Conservation (phyloP, 2,797 vertebrate genomes). For the Echeneis naucrates region DNA sequence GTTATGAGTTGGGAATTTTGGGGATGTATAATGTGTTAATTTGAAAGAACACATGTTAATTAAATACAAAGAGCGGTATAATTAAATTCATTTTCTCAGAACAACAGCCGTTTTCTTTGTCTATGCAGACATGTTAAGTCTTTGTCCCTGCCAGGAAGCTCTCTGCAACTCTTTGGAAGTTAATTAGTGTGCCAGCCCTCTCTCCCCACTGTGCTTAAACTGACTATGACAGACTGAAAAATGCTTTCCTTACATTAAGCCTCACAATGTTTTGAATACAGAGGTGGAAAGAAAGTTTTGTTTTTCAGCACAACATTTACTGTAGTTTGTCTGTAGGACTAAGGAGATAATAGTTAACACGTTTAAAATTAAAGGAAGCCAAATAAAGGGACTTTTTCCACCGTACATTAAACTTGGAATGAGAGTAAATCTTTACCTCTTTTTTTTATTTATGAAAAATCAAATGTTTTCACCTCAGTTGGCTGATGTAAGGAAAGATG, state of each 20-base stretch:
- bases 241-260: not conserved
- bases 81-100: not conserved
- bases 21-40: constrained; percentile 8
- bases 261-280: not conserved
- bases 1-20: not conserved
- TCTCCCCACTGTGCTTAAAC: constrained; percentile 10
- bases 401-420: too few relatives aligned
- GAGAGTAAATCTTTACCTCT: not conserved
- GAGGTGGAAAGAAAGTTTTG: not conserved
- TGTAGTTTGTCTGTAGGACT: not conserved
- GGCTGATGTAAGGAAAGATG: not conserved
- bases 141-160: constrained; percentile 39
- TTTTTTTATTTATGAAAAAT: not conserved
- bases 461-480: not conserved
- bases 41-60: not conserved
- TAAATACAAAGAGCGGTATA: not conserved
- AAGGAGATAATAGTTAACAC: not conserved
- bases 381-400: not conserved
- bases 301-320: not conserved
- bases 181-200: constrained; percentile 41
- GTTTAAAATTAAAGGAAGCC: not conserved
- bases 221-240: constrained; percentile 7
- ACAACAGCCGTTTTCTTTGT: constrained; percentile 1
- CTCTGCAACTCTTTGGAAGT: constrained; percentile 34
- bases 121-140: constrained; percentile 16